Evolutionary conservation across 2,797 vertebrate species (phyloP), one percentile per base, ranked within the genome.

Genomic region (Coregonus sp.): DNA sequence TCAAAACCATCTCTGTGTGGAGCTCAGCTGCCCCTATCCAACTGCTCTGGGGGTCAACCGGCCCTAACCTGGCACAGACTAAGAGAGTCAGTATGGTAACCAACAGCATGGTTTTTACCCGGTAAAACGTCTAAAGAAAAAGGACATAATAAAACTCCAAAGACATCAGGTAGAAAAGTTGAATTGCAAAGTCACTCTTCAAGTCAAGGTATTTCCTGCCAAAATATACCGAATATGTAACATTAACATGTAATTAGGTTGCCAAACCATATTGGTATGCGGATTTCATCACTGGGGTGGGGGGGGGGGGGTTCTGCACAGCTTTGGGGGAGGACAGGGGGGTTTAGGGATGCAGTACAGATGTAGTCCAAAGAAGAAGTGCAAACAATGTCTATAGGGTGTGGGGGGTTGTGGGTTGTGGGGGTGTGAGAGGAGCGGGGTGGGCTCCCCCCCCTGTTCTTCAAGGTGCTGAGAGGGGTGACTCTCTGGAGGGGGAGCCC

Each of bases 401-500:
- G 88, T 86, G 85, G 29, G 50, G 37, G 54, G 37, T 79, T 51
- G 71, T 35, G 82, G 87, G 86, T 79, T 51, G 71, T 35, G 82
- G 87, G 86, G 84, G 85, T 86, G 70, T 72, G 84, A 89, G 82
- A 84, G 33, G 82, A 76, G 81, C n/a, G 20, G 87, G 86, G 90
- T 84, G 81, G 74, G 2, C 40, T 3, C 83, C 89, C 89, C 79
- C 89, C 72, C 72, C 20, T 11, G 4, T 37, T 88, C 88, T 86
- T 96, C 96, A 98, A 91, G 97, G 97, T 88, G 96, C 98, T 35
- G 97, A 98, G 75, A 99, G 96, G 61, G 97, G 98, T 29, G 97
- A 98, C 89, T 99, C 98, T 89, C 97, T 93, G 86, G 95, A 98
- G 11, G 97, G 97, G 65, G 96, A 96, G 77, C 94, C 93, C 54